These are phyloP conservation scores for Hyles euphorbiae DNA, from an alignment of 1,140 invertebrate species.

Conservation along the genomic window DNA sequence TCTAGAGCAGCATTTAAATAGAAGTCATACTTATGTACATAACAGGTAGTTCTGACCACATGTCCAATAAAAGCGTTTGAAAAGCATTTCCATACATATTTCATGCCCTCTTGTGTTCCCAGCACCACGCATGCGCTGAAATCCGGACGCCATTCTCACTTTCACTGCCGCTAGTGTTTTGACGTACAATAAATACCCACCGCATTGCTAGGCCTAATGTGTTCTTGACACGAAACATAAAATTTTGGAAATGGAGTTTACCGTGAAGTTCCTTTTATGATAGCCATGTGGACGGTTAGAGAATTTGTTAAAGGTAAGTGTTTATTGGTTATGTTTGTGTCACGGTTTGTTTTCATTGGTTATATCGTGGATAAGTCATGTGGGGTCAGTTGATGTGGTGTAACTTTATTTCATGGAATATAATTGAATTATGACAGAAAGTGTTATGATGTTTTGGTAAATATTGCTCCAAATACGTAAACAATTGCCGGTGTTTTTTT, in stretches of 20 bases:
- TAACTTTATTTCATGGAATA: background rate
- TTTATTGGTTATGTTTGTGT: constrained; percentile 25
- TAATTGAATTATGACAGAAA: background rate
- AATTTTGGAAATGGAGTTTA: constrained; percentile 51
- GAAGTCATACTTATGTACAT: too few species aligned
- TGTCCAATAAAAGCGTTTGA: background rate
- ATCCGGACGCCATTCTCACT: constrained; percentile 63
- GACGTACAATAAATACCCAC: constrained; percentile 57
- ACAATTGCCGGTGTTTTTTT: too few species aligned
- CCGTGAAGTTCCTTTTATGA: constrained; percentile 63
- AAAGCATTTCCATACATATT: constrained; percentile 29
- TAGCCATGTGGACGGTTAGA: constrained; percentile 44
- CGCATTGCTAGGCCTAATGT: constrained; percentile 49
- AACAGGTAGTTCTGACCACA: too few species aligned
- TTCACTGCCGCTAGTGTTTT: constrained; percentile 63
- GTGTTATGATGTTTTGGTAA: background rate
- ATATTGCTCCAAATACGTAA: too few species aligned
- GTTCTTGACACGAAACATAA: constrained; percentile 68
- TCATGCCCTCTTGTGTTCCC: constrained; percentile 25
- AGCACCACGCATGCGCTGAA: constrained; percentile 62
- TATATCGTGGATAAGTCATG: background rate
- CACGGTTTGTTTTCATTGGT: constrained; percentile 19
- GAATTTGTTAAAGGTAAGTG: constrained; percentile 41
- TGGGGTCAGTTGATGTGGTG: background rate
- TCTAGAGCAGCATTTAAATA: too few species aligned